Evolutionary conservation across 2,113 vertebrate genomes (phyloP), one percentile per base, ranked within the genome.

Genomic region (Chitala chitala): DNA sequence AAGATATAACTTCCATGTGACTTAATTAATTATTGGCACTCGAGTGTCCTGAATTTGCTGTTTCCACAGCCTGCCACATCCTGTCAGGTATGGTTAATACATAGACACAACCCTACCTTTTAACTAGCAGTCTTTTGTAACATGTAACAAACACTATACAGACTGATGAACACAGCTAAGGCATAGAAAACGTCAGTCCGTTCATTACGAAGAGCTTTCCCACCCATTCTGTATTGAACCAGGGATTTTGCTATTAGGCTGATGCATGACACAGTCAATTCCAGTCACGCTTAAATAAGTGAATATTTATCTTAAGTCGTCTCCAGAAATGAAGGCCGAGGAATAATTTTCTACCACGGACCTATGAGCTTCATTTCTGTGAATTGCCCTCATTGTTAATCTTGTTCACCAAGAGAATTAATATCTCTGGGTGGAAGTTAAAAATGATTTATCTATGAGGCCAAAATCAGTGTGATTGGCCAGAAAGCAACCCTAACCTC

Each of bases 181-280:
- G 89, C 87, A 89, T 89, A 86, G 92, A 93, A 92, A 93, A 95
- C 91, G 93, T 94, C 92, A 94, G 93, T 94, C 94, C 92, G 95
- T 95, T 95, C 94, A 98, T 96, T 96, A 96, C 94, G 92, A 90
- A 93, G 94, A 89, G 91, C 91, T 94, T 93, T 92, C 90, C 89
- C 90, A 93, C 92, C 93, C 93, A 87, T 88, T 36, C 91, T 85
- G 90, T 96, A 96, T 96, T 93, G 94, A 96, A 95, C 95, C 92
- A 79, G 90, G 79, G 83, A 91, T 93, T 87, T 86, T 86, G 93
- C 94, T 92, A 93, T 97, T 96, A 95, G 89, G 91, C 92, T 95
- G 94, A 96, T 95, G 92, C 93, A 95, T 92, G 94, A 94, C 93
- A 95, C 86, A 91, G 93, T 95, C 94, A 93, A 95, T 96, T 94